These are phyloP conservation scores for Vulpes vulpes DNA, from an alignment of 2,113 vertebrate species.

Conservation along the genomic window DNA sequence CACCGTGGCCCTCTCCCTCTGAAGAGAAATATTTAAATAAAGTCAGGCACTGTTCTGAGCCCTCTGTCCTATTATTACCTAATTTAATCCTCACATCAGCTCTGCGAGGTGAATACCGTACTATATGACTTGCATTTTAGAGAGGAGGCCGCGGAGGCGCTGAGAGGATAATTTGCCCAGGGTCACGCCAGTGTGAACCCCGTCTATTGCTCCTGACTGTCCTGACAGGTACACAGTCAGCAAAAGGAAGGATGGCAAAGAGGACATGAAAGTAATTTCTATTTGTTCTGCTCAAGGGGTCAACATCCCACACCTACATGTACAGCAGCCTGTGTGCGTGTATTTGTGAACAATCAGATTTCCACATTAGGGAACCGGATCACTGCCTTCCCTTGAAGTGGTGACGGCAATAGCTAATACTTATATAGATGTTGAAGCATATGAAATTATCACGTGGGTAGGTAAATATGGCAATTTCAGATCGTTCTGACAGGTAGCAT, in stretches of 20 bases:
- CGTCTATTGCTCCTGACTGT: not conserved
- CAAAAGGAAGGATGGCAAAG: not conserved
- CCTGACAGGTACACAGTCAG: not conserved
- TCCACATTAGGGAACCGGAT: not conserved
- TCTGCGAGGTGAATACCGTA: not conserved
- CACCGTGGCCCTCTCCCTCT: not conserved
- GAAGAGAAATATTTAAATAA: not conserved
- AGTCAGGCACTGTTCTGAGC: not conserved
- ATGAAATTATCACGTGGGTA: not conserved
- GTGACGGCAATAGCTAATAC: not conserved
- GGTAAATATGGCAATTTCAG: not conserved
- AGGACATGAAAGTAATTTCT: not conserved
- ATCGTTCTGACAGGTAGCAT: not conserved
- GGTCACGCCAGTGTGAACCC: not conserved
- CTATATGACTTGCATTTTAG: not conserved
- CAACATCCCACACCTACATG: not conserved
- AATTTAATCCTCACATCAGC: not conserved
- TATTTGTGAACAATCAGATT: not conserved
- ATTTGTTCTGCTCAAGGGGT: not conserved
- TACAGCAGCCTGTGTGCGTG: not conserved
- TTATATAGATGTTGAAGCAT: not conserved
- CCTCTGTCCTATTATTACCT: not conserved
- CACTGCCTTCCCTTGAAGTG: not conserved
- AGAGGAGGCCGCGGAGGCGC: not conserved
- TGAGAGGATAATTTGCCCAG: not conserved